A percentile compares a stretch with the other conserved stretches of the same genome.
These are phyloP conservation scores for Parnassius smintheus DNA, from an alignment of 2,888 invertebrate species.

Conservation along the genomic window DNA sequence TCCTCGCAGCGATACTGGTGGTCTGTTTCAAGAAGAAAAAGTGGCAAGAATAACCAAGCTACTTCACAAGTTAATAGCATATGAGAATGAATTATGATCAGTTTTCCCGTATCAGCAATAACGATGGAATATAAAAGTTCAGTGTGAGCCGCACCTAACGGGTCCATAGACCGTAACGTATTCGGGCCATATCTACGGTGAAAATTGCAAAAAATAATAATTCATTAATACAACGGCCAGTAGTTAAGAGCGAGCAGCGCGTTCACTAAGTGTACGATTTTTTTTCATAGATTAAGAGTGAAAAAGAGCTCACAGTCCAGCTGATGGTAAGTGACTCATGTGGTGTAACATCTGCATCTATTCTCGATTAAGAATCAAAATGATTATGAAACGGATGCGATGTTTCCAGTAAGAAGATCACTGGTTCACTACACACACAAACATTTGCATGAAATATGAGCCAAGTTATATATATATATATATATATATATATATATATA, in stretches of 20 bases:
- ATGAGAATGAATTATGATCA: neutral
- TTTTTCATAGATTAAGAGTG: too few relatives aligned
- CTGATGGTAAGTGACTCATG: too few relatives aligned
- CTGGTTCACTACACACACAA: too few relatives aligned
- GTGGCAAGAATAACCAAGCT: neutral
- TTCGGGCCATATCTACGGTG: slow-evolving; percentile 52
- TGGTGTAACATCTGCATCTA: too few relatives aligned
- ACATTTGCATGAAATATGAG: too few relatives aligned
- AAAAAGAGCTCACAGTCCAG: too few relatives aligned
- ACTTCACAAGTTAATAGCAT: slow-evolving; percentile 1
- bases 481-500: too few relatives aligned
- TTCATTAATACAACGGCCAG: slow-evolving; percentile 52
- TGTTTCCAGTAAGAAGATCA: too few relatives aligned
- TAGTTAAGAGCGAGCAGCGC: neutral
- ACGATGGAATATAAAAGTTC: slow-evolving; percentile 5
- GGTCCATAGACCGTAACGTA: slow-evolving; percentile 17
- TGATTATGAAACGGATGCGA: too few relatives aligned
- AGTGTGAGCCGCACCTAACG: slow-evolving; percentile 8
- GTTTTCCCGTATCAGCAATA: neutral
- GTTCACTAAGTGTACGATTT: slow-evolving; percentile 17
- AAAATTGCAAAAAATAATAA: slow-evolving; percentile 70
- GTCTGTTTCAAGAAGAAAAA: neutral
- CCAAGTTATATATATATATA: too few relatives aligned
- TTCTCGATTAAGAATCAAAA: too few relatives aligned
- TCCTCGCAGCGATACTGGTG: neutral